Evolutionary conservation across 2,888 invertebrate species (phyloP), one percentile per base, ranked within the genome.

Genomic region (Dasysyrphus tricinctus): DNA sequence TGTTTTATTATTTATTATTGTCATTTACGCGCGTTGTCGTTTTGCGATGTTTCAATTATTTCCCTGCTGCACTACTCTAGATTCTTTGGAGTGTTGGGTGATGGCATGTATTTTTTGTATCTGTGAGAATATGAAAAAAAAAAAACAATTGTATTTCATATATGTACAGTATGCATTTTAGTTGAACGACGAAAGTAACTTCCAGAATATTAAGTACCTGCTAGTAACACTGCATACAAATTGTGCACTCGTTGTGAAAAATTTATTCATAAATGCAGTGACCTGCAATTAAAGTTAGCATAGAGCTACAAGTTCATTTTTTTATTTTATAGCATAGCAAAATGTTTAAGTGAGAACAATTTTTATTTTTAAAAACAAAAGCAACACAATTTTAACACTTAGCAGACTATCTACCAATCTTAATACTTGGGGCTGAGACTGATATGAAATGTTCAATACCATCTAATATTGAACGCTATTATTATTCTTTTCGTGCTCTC

Each of bases 181-280:
- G 34, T 54, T 8, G 5, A 47, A 49, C 34, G 34, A 69, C 32
- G 29, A 47, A 47, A 47, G 63, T 44, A 32, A 47, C 69, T 54
- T 42, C 44, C 8, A 44, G 80, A 80, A 80, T 80, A 75, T 63
- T 56, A 75, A 77, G 67, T 51, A 59, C 29, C 29, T 32, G 5
- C 19, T 14, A 29, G 6, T 37, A 57, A n/a, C 14, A 47, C 49
- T 67, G 44, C 49, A 77, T 56, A 57, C 24, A 42, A 73, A 67
- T 74, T 67, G 57, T 82, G 59, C 54, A 44, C 44, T 78, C 37
- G 77, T 14, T 49, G 19, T 39, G 51, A 59, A 44, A 24, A 82
- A 78, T 54, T 82, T 82, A 78, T 82, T 82, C 78, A 82, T 73
- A 67, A 82, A 82, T 59, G 59, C 78, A 69, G 57, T 82, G 78